Evolutionary conservation across 2,797 vertebrate species (phyloP).

Genomic region (Telmatherina bonti): DNA sequence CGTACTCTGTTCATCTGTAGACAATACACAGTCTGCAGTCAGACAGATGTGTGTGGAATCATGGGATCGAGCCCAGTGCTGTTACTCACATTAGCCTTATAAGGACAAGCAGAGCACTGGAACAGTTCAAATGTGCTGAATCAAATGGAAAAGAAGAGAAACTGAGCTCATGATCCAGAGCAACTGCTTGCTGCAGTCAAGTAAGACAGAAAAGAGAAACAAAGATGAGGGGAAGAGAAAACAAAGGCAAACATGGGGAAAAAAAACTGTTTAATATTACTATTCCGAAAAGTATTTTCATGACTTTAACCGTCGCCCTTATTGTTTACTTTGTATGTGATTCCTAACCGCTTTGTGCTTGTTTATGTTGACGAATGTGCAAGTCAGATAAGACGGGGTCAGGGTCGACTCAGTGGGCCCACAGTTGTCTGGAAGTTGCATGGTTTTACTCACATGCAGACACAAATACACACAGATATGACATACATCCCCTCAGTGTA

Average conservation of each 20-base stretch:
- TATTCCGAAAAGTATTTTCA: neutral
- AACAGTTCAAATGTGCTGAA: slow-evolving; percentile 65
- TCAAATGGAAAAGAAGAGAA: slow-evolving; percentile 67
- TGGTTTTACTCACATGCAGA: slow-evolving; percentile 2
- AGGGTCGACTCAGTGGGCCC: slow-evolving; percentile 59
- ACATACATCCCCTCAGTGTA: slow-evolving; percentile 41
- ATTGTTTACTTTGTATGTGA: neutral
- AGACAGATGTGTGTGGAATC: slow-evolving; percentile 41
- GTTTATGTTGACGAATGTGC: slow-evolving; percentile 23
- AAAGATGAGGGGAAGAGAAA: neutral
- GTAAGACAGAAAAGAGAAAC: slow-evolving; percentile 21
- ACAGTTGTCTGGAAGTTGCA: slow-evolving; percentile 33
- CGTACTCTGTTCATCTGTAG: slow-evolving; percentile 1
- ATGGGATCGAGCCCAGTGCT: slow-evolving; percentile 31
- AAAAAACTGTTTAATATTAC: neutral
- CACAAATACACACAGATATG: slow-evolving; percentile 20
- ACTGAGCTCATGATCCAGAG: slow-evolving; percentile 49
- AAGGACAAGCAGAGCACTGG: slow-evolving; percentile 51
- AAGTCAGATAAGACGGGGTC: slow-evolving; percentile 70
- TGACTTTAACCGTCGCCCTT: neutral
- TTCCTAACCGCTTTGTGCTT: neutral
- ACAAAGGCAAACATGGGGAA: neutral
- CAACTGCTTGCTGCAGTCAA: slow-evolving; percentile 31
- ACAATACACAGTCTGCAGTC: slow-evolving; percentile 26
- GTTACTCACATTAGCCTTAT: slow-evolving; percentile 58